Percentiles rank a stretch among this genome's conserved stretches.
Evolutionary conservation across 1,140 invertebrate species (phyloP).

Genomic region (Pseudoatta argentina): DNA sequence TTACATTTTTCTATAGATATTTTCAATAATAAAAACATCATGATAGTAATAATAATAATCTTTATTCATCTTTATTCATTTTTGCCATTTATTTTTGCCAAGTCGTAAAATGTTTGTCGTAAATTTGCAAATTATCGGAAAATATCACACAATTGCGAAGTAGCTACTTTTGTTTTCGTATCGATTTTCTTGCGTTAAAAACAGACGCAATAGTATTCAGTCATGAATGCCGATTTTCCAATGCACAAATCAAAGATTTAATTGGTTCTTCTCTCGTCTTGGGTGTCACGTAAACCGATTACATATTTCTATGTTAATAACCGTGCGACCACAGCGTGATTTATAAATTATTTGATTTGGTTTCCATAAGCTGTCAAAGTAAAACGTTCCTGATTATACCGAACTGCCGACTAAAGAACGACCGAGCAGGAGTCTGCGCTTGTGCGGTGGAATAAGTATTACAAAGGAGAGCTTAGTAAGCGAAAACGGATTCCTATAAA

Average conservation of each 20-base stretch:
- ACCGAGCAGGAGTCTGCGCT: conserved; percentile 19
- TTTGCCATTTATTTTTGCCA: background rate
- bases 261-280: background rate
- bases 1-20: conserved; percentile 31
- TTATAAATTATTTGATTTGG: conserved; percentile 51
- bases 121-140: conserved; percentile 9
- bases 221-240: conserved; percentile 19
- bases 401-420: conserved; percentile 46
- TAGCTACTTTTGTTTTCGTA: conserved; percentile 16
- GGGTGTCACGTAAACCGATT: conserved; percentile 55
- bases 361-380: conserved; percentile 55
- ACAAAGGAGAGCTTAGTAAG: conserved; percentile 56
- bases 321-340: conserved; percentile 26
- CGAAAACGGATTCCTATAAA: conserved; percentile 56
- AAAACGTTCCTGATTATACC: conserved; percentile 46
- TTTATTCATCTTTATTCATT: background rate
- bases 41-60: background rate
- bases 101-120: background rate
- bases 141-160: conserved; percentile 9
- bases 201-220: conserved; percentile 16
- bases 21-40: background rate
- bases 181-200: conserved; percentile 19
- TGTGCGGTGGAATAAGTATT: conserved; percentile 34
- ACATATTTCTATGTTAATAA: conserved; percentile 54
- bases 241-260: conserved; percentile 42